These are phyloP conservation scores for Asarcornis scutulata DNA, from an alignment of 2,113 vertebrate species.

Conservation along the genomic window DNA sequence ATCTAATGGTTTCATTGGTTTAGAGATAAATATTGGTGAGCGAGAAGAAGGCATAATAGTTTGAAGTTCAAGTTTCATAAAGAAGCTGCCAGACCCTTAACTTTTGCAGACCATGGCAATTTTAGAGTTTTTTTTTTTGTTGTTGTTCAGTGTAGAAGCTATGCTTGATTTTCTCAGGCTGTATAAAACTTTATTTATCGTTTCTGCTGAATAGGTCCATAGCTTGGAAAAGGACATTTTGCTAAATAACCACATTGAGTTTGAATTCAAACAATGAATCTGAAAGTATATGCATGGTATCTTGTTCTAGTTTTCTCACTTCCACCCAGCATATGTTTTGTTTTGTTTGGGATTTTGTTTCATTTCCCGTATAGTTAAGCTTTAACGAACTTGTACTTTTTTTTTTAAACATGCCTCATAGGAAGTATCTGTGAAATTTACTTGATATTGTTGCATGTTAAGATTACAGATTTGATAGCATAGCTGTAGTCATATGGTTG, in stretches of 20 bases:
- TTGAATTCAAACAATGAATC: slow-evolving; percentile 66
- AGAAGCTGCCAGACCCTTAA: background rate
- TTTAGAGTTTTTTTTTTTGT: background rate
- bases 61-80: background rate
- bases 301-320: slow-evolving; percentile 14
- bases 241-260: slow-evolving; percentile 33
- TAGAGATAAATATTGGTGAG: background rate
- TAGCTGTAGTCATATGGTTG: slow-evolving; percentile 13
- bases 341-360: slow-evolving; percentile 17
- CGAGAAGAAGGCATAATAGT: background rate
- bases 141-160: background rate
- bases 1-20: background rate
- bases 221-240: slow-evolving; percentile 49
- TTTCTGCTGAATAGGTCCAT: slow-evolving; percentile 78
- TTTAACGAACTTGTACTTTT: slow-evolving; percentile 31
- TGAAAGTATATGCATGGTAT: slow-evolving; percentile 61
- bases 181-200: background rate
- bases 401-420: slow-evolving; percentile 34
- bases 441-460: slow-evolving; percentile 68
- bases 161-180: background rate
- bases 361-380: slow-evolving; percentile 22
- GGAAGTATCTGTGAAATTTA: slow-evolving; percentile 37
- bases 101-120: background rate
- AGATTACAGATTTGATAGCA: background rate
- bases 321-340: background rate